These are phyloP conservation scores for Philereme vetulata DNA, from an alignment of 2,888 invertebrate species.

Conservation along the genomic window DNA sequence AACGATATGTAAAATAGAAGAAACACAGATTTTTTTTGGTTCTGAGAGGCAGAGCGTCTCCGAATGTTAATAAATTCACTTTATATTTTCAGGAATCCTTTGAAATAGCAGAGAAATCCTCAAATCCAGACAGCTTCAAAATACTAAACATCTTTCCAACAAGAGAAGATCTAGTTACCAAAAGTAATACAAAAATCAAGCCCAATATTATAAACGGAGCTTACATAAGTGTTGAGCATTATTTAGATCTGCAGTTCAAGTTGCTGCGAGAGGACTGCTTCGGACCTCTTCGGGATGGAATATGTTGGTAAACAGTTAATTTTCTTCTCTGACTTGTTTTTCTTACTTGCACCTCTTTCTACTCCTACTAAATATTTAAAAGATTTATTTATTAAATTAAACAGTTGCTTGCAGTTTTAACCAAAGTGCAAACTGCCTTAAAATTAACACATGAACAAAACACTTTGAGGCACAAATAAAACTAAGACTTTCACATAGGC, in stretches of 20 bases:
- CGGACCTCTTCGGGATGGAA: conserved; percentile 87
- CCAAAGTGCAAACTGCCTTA: too few relatives aligned
- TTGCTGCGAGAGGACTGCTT: conserved; percentile 92
- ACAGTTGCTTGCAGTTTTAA: too few relatives aligned
- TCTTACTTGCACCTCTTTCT: background rate
- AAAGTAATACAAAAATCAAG: conserved; percentile 62
- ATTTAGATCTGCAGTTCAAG: conserved; percentile 91
- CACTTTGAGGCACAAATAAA: too few relatives aligned
- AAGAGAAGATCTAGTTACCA: conserved; percentile 79
- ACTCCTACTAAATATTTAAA: too few relatives aligned
- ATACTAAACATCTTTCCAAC: conserved; percentile 73
- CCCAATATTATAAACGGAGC: conserved; percentile 85
- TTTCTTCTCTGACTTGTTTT: conserved; percentile 23
- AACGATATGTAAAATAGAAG: too few relatives aligned
- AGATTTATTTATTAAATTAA: too few relatives aligned
- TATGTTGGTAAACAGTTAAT: conserved; percentile 69
- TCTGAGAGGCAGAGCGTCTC: too few relatives aligned
- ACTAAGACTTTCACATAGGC: too few relatives aligned
- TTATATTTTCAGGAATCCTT: conserved; percentile 25
- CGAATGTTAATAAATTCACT: background rate
- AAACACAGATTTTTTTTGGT: too few relatives aligned
- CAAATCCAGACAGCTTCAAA: conserved; percentile 55
- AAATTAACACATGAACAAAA: too few relatives aligned
- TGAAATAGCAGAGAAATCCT: conserved; percentile 25
- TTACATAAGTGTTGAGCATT: conserved; percentile 87